Evolutionary conservation across 2,797 vertebrate species (phyloP).

Genomic region (Alauda arvensis): DNA sequence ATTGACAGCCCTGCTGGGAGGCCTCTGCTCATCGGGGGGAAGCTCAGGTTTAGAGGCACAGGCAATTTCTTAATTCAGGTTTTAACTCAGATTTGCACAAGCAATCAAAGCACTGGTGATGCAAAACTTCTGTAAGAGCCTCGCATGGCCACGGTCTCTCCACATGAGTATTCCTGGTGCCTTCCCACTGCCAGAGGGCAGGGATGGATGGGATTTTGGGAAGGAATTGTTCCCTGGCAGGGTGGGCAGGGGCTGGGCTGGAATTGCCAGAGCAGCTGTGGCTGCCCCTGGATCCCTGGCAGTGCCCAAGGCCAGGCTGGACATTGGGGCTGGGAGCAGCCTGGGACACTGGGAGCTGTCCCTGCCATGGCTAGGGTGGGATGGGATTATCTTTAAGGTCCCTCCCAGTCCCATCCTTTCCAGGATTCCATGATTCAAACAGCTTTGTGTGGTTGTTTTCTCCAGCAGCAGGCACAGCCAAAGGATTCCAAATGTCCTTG

Average conservation of each 20-base stretch:
- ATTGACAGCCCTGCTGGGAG: background rate
- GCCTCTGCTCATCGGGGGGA: background rate
- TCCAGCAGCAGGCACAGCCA: background rate
- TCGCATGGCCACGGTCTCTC: rapidly evolving
- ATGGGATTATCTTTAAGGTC: background rate
- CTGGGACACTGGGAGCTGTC: background rate
- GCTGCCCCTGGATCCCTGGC: background rate
- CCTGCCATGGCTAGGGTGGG: background rate
- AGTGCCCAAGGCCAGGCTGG: background rate
- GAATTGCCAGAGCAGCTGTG: background rate
- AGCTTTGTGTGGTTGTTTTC: background rate
- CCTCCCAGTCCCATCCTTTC: background rate
- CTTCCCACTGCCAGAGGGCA: background rate
- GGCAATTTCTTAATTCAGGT: background rate
- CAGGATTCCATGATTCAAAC: background rate
- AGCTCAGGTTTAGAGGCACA: background rate
- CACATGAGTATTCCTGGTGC: background rate
- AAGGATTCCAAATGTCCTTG: background rate
- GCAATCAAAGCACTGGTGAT: background rate
- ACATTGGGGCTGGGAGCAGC: background rate
- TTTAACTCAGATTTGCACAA: background rate
- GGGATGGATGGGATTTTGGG: rapidly evolving
- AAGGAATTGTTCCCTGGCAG: background rate
- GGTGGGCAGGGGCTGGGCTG: background rate
- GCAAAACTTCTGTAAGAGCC: background rate